Percentiles rank a stretch among this genome's conserved stretches.
These are phyloP conservation scores for Anser cygnoides DNA, from an alignment of 2,113 vertebrate species.

Conservation along the genomic window DNA sequence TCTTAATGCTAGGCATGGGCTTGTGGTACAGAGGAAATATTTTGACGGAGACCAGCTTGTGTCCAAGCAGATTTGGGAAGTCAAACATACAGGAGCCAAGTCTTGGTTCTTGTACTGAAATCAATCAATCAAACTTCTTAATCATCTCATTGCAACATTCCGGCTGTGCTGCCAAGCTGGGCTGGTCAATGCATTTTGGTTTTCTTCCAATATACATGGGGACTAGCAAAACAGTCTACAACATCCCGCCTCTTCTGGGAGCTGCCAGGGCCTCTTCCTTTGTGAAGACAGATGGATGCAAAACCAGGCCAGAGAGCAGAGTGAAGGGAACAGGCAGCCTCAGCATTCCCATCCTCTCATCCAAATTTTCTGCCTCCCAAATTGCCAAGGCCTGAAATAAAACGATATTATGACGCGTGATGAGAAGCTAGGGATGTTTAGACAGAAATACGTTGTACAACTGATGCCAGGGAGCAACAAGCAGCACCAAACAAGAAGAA, in stretches of 20 bases:
- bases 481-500: background rate
- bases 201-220: background rate
- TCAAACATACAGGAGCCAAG: constrained; percentile 10
- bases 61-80: constrained; percentile 12
- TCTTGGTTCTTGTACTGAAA: background rate
- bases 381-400: background rate
- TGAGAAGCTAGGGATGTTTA: background rate
- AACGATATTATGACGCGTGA: background rate
- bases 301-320: background rate
- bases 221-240: background rate
- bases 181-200: background rate
- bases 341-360: background rate
- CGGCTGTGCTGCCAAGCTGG: constrained; percentile 20
- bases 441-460: background rate
- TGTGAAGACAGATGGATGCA: background rate
- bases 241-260: background rate
- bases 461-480: background rate
- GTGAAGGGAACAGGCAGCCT: background rate
- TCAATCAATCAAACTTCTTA: background rate
- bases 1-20: background rate
- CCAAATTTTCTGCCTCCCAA: background rate
- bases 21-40: background rate
- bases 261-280: background rate
- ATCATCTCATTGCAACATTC: constrained; percentile 18
- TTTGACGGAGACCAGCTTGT: background rate